A percentile compares a stretch with the other conserved stretches of the same genome.
Conservation (phyloP, 2,113 vertebrate genomes). For the Semnornis frantzii region DNA sequence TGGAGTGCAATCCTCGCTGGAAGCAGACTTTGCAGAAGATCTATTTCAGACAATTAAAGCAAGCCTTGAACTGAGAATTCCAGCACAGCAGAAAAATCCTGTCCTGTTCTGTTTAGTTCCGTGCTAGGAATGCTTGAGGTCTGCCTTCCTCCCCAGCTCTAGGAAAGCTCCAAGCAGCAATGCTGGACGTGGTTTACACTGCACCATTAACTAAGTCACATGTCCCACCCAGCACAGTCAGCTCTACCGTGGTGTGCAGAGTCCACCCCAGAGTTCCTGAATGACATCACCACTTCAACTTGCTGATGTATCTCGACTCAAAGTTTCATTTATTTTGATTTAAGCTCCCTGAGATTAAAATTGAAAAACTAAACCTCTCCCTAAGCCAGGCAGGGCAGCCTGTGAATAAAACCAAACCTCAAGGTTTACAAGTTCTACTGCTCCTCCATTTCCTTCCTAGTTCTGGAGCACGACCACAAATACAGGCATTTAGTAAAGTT, state of each 20-base stretch:
- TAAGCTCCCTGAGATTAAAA: fast-evolving
- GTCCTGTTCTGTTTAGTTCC: neutral
- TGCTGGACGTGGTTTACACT: too few species aligned
- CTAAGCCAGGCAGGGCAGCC: neutral
- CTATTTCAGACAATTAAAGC: neutral
- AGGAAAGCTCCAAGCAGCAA: too few species aligned
- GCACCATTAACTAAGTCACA: too few species aligned
- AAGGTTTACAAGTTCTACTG: neutral
- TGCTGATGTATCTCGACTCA: neutral
- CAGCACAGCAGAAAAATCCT: neutral
- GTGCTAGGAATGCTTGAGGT: fast-evolving
- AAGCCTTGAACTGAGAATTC: neutral
- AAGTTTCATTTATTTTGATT: neutral
- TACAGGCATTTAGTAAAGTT: neutral
- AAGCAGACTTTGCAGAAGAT: neutral
- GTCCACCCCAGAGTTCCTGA: neutral
- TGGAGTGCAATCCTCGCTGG: neutral
- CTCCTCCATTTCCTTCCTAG: neutral
- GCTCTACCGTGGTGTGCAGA: neutral
- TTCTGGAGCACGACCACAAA: neutral
- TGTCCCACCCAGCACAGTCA: too few species aligned
- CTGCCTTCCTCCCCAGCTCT: neutral
- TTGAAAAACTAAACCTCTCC: neutral
- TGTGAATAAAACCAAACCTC: neutral
- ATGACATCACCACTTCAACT: neutral